phyloP scores from a whole-genome alignment of 2,888 invertebrate species.

The Aproaerema taeniolella region DNA sequence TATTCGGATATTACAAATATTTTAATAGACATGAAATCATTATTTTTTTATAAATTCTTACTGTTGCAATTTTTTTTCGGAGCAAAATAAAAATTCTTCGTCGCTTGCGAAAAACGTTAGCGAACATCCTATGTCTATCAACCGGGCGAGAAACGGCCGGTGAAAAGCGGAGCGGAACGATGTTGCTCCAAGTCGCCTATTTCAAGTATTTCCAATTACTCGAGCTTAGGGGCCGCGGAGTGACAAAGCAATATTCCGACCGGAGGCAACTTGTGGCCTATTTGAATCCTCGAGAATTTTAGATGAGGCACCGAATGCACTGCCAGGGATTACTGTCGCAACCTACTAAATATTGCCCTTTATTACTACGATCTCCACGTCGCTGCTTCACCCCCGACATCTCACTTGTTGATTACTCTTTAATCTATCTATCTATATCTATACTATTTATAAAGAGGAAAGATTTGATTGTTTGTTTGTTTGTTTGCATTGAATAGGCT shows the following conservation, averaged over 20 bases:
- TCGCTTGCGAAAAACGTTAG: too few relatives aligned
- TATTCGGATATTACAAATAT: too few relatives aligned
- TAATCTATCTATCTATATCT: too few relatives aligned
- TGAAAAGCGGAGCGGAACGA: conserved; percentile 14
- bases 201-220: conserved; percentile 78
- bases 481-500: too few relatives aligned
- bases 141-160: too few relatives aligned
- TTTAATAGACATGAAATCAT: too few relatives aligned
- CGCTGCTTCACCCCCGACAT: conserved; percentile 6
- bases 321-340: conserved; percentile 56
- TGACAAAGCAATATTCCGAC: conserved; percentile 75
- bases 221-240: conserved; percentile 72
- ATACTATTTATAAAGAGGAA: too few relatives aligned
- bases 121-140: background rate
- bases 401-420: conserved; percentile 6
- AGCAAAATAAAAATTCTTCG: too few relatives aligned
- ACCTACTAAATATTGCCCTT: conserved; percentile 54
- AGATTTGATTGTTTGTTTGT: too few relatives aligned
- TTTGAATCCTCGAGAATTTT: conserved; percentile 72
- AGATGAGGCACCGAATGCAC: conserved; percentile 57
- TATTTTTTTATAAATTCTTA: too few relatives aligned
- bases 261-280: conserved; percentile 68
- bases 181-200: conserved; percentile 63
- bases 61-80: too few relatives aligned
- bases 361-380: conserved; percentile 31